Evolutionary conservation across 2,888 invertebrate species (phyloP).

Genomic region (Eurytoma californica): DNA sequence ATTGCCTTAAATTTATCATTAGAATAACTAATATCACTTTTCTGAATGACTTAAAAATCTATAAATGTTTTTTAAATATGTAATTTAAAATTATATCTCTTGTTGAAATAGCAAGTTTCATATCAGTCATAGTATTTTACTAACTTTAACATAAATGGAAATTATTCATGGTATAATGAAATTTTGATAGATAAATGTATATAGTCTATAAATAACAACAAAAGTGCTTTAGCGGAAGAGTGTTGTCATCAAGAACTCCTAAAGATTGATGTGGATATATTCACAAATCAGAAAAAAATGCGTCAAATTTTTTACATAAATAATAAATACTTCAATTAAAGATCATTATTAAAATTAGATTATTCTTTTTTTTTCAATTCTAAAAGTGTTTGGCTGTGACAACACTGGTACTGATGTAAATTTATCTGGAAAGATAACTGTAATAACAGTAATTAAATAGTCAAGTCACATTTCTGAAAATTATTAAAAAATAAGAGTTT

Average conservation of each 20-base stretch:
- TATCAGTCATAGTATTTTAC: slow-evolving; percentile 23
- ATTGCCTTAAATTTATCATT: slow-evolving; percentile 31
- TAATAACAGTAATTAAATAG: slow-evolving; percentile 31
- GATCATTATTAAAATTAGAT: background rate
- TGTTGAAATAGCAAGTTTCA: slow-evolving; percentile 5
- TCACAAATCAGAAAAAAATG: background rate
- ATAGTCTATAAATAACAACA: slow-evolving; percentile 40
- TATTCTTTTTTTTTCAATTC: background rate
- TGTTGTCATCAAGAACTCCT: slow-evolving; percentile 22
- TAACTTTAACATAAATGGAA: background rate
- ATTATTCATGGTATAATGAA: background rate
- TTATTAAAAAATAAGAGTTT: slow-evolving; percentile 1
- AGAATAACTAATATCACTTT: slow-evolving; percentile 10
- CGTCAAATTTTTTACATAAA: slow-evolving; percentile 4
- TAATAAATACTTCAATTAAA: background rate
- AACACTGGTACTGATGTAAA: slow-evolving; percentile 29
- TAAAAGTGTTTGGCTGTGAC: slow-evolving; percentile 6
- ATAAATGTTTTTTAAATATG: background rate
- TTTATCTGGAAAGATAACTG: slow-evolving; percentile 17
- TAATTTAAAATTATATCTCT: background rate
- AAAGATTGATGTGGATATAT: background rate
- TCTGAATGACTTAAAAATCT: background rate
- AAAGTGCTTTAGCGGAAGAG: slow-evolving; percentile 28
- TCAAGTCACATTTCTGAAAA: background rate
- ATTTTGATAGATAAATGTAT: slow-evolving; percentile 22